A percentile compares a stretch with the other conserved stretches of the same genome.
phyloP scores from a whole-genome alignment of 2,888 invertebrate species.

The Dioctria linearis region DNA sequence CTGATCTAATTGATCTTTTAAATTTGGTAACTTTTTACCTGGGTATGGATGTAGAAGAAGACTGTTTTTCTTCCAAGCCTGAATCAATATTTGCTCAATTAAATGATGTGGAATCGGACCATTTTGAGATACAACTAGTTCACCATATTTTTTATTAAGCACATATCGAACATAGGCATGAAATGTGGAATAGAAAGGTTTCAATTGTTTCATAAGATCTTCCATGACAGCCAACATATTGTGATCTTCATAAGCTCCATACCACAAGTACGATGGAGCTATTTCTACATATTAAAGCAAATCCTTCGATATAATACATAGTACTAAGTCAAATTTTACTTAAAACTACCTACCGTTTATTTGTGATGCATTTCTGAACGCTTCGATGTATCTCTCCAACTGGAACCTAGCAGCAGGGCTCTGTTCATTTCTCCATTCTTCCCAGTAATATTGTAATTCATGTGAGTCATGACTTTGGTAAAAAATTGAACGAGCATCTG shows the following conservation, averaged over 20 bases:
- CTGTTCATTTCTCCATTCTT: slow-evolving; percentile 67
- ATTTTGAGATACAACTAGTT: slow-evolving; percentile 73
- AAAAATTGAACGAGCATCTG: slow-evolving; percentile 66
- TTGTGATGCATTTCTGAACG: slow-evolving; percentile 65
- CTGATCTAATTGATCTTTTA: slow-evolving; percentile 73
- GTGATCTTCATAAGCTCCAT: slow-evolving; percentile 64
- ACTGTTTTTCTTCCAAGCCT: slow-evolving; percentile 66
- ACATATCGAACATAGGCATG: slow-evolving; percentile 86
- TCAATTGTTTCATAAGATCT: slow-evolving; percentile 77
- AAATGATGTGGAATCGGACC: slow-evolving; percentile 85
- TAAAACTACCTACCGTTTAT: slow-evolving; percentile 60
- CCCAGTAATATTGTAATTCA: slow-evolving; percentile 67
- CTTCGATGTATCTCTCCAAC: slow-evolving; percentile 66
- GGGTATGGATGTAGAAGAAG: slow-evolving; percentile 80
- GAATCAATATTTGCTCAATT: slow-evolving; percentile 73
- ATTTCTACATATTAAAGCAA: neutral
- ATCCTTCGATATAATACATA: too few relatives aligned
- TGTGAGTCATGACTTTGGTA: slow-evolving; percentile 65
- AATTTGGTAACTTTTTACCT: slow-evolving; percentile 78
- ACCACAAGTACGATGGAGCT: slow-evolving; percentile 64
- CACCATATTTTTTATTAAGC: slow-evolving; percentile 79
- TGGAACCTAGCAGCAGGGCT: slow-evolving; percentile 66
- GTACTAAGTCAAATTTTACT: too few relatives aligned
- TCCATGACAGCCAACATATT: slow-evolving; percentile 67
- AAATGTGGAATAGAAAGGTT: slow-evolving; percentile 85